Evolutionary conservation across 2,888 invertebrate genomes (phyloP).

Genomic region (Ichneumoninae sp.): DNA sequence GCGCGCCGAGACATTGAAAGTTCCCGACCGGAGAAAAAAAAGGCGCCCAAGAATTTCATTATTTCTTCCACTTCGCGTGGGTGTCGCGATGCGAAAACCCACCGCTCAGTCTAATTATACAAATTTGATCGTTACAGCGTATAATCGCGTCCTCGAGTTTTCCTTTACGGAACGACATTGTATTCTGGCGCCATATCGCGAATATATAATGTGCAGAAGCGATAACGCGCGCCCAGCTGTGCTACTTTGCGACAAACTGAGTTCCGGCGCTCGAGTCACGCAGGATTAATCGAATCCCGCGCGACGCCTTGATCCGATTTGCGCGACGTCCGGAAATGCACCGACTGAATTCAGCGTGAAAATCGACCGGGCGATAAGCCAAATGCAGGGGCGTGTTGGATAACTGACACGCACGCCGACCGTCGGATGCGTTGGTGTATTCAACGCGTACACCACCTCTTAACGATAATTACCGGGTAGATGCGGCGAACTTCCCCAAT

Average conservation of each 20-base stretch:
- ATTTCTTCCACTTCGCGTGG: conserved; percentile 19
- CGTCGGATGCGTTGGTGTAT: neutral
- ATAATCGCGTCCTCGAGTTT: conserved; percentile 39
- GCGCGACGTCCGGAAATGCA: conserved; percentile 27
- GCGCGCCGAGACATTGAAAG: neutral
- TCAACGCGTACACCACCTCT: conserved; percentile 4
- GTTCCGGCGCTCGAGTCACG: conserved; percentile 23
- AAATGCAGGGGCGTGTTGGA: conserved; percentile 14
- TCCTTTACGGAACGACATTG: conserved; percentile 13
- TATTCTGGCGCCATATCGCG: neutral
- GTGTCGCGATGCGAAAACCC: neutral
- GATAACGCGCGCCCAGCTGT: conserved; percentile 29
- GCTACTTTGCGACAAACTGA: conserved; percentile 12
- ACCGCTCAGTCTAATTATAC: conserved; percentile 54
- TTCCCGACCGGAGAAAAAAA: conserved; percentile 3
- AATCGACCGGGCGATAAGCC: conserved; percentile 12
- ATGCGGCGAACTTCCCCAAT: conserved; percentile 7
- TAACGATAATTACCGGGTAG: conserved; percentile 19
- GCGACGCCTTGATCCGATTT: conserved; percentile 45
- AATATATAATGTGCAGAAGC: neutral
- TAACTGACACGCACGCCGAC: conserved; percentile 8
- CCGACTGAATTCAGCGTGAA: conserved; percentile 20
- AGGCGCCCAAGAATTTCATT: conserved; percentile 3
- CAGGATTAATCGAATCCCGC: conserved; percentile 38
- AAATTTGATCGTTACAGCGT: conserved; percentile 40